A percentile compares a stretch with the other conserved stretches of the same genome.
These are phyloP conservation scores for Ispidina lecontei DNA, from an alignment of 2,797 vertebrate genomes.

Conservation along the genomic window DNA sequence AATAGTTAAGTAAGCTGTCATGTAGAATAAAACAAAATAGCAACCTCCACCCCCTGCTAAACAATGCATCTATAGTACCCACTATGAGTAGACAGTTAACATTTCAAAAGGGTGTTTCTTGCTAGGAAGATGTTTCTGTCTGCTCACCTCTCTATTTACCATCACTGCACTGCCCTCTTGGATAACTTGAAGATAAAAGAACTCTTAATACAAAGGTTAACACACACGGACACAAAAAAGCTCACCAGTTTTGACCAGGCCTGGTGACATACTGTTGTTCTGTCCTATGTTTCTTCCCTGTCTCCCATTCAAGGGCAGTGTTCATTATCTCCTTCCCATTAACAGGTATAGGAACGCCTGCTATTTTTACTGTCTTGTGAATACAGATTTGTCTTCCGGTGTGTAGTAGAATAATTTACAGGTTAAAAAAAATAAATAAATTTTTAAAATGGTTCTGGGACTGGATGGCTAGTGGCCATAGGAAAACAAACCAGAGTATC, in stretches of 20 bases:
- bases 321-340: background rate
- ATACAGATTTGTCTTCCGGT: background rate
- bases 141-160: background rate
- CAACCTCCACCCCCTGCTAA: background rate
- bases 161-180: background rate
- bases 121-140: background rate
- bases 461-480: background rate
- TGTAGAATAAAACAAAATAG: background rate
- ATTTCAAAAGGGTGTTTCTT: background rate
- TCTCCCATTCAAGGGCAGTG: background rate
- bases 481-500: background rate
- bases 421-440: background rate
- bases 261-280: background rate
- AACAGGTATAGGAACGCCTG: background rate
- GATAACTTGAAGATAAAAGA: background rate
- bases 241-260: background rate
- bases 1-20: background rate
- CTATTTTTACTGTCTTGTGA: background rate
- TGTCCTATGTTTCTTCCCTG: rapidly evolving
- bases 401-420: background rate
- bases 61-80: background rate
- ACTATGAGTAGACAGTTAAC: background rate
- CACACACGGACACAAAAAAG: background rate
- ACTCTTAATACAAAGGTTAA: background rate
- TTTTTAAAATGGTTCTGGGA: background rate